Conservation (phyloP, 92 coral and sea anemone species). For the Diadumene lineata region DNA sequence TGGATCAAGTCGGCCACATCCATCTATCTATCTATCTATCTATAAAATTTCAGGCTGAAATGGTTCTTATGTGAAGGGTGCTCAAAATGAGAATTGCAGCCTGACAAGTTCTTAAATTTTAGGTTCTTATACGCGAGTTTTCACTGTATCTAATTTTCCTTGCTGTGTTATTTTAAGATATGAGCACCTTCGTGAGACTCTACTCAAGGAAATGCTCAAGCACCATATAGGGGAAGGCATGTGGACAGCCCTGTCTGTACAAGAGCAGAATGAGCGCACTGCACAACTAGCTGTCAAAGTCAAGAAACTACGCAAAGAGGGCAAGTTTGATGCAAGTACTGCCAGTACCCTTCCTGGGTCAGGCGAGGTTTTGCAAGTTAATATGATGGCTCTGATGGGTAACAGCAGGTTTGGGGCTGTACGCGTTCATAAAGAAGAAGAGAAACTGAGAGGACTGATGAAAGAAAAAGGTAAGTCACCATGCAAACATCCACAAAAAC, state of each 20-base stretch:
- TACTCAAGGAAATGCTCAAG: conserved; percentile 75
- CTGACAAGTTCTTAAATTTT: no score
- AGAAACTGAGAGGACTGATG: conserved; percentile 57
- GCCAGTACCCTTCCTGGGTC: conserved; percentile 69
- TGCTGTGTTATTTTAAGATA: conserved; percentile 45
- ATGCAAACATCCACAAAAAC: no score
- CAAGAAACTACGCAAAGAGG: conserved; percentile 75
- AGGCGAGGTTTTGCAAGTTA: conserved; percentile 34
- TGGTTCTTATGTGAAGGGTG: no score
- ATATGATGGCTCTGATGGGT: conserved; percentile 84
- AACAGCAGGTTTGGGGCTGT: conserved; percentile 66
- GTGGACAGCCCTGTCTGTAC: conserved; percentile 88
- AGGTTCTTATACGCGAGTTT: no score
- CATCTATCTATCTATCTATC: no score
- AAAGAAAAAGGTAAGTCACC: conserved; percentile 62
- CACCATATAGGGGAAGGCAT: conserved; percentile 91
- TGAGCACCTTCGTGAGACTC: conserved; percentile 78
- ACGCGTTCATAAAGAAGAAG: conserved; percentile 50
- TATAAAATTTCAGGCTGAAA: no score
- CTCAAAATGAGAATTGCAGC: no score
- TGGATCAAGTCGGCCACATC: no score
- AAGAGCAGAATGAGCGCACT: conserved; percentile 84
- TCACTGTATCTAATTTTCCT: no score
- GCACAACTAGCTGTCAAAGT: conserved; percentile 74
- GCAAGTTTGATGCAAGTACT: conserved; percentile 57